A percentile compares a stretch with the other conserved stretches of the same genome.
phyloP scores from a whole-genome alignment of 2,888 invertebrate species.

The Patella caerulea region DNA sequence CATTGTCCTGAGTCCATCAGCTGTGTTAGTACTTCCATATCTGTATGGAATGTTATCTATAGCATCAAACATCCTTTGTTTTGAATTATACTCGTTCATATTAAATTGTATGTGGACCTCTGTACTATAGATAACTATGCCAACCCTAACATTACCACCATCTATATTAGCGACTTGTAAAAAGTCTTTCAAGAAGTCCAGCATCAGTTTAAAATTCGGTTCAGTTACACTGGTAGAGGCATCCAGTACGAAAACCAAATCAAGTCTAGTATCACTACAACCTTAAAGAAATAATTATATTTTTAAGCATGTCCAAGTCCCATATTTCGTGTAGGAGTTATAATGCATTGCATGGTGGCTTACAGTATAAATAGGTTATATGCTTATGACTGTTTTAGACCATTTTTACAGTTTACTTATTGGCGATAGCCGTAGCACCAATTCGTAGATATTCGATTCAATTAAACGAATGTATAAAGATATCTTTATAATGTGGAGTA shows the following conservation, averaged over 20 bases:
- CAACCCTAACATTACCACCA: conserved; percentile 40
- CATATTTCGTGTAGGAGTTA: too few relatives aligned
- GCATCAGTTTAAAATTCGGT: conserved; percentile 46
- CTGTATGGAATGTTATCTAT: conserved; percentile 41
- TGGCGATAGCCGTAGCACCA: too few relatives aligned
- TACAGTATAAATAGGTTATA: too few relatives aligned
- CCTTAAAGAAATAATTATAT: conserved; percentile 1
- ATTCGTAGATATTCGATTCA: too few relatives aligned
- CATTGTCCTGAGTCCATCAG: conserved; percentile 48
- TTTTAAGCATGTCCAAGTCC: too few relatives aligned
- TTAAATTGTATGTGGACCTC: conserved; percentile 48
- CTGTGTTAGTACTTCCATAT: conserved; percentile 59
- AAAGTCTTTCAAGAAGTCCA: conserved; percentile 50
- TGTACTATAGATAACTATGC: conserved; percentile 50
- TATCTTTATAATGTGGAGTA: too few relatives aligned
- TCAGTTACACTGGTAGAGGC: conserved; percentile 53
- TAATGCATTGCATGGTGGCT: too few relatives aligned
- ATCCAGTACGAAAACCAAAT: conserved; percentile 52
- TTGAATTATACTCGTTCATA: conserved; percentile 45
- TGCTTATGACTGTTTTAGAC: too few relatives aligned
- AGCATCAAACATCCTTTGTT: conserved; percentile 37
- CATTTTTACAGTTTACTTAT: too few relatives aligned
- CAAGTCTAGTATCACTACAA: conserved; percentile 26
- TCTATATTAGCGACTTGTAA: conserved; percentile 23
- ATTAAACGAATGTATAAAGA: too few relatives aligned